Evolutionary conservation across 2,113 vertebrate species (phyloP).

Genomic region (Hiodon tergisus): DNA sequence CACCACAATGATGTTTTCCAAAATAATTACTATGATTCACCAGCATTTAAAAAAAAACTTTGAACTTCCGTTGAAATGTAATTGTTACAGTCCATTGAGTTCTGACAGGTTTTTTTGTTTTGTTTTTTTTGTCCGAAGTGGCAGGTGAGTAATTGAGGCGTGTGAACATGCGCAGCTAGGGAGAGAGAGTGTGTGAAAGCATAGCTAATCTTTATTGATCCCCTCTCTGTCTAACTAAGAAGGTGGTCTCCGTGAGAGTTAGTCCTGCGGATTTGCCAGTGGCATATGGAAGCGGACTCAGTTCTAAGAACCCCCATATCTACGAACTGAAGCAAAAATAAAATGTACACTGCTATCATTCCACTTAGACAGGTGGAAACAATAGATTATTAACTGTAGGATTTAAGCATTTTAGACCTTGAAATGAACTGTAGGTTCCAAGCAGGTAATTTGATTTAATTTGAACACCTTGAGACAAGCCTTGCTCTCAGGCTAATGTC

Average conservation of each 20-base stretch:
- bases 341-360: slow-evolving; percentile 10
- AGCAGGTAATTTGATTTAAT: slow-evolving; percentile 38
- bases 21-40: too few species aligned
- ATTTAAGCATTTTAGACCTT: too few species aligned
- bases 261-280: slow-evolving; percentile 22
- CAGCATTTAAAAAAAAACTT: too few species aligned
- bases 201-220: slow-evolving; percentile 27
- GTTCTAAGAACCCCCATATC: neutral
- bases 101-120: neutral
- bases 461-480: too few species aligned
- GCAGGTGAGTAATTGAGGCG: slow-evolving; percentile 26
- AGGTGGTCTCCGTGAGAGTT: slow-evolving; percentile 21
- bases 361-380: slow-evolving; percentile 35
- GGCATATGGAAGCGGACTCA: neutral
- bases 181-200: slow-evolving; percentile 20
- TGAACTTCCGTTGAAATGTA: too few species aligned
- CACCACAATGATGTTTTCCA: too few species aligned
- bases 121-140: neutral
- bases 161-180: neutral
- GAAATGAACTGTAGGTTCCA: slow-evolving; percentile 39
- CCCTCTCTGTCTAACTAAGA: slow-evolving; percentile 22
- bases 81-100: neutral
- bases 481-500: too few species aligned
- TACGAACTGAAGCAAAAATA: slow-evolving; percentile 16
- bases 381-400: too few species aligned